Percentiles rank a stretch among this genome's conserved stretches.
Conservation (phyloP, 2,888 invertebrate species). For the Malacosoma neustria region DNA sequence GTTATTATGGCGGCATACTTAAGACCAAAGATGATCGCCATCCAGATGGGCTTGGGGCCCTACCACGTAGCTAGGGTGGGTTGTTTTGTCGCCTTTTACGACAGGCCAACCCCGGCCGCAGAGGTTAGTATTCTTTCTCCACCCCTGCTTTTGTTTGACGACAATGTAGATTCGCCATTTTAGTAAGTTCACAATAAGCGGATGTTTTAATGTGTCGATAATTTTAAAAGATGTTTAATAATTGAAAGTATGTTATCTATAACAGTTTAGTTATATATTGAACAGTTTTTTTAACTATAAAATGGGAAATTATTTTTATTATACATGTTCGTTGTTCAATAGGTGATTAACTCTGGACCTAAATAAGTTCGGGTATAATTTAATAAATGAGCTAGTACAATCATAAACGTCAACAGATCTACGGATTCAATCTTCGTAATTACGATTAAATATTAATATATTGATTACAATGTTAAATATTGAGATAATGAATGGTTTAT, state of each 20-base stretch:
- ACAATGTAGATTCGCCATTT: slow-evolving; percentile 5
- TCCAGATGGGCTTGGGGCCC: no score
- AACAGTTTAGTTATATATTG: no score
- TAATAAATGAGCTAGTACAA: background rate
- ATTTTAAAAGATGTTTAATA: no score
- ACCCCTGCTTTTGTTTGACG: background rate
- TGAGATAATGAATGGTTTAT: slow-evolving; percentile 12
- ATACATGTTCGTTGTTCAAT: slow-evolving; percentile 56
- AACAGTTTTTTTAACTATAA: no score
- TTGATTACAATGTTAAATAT: slow-evolving; percentile 17
- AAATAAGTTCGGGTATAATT: background rate
- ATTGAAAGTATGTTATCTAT: no score
- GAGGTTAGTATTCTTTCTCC: no score
- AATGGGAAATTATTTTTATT: slow-evolving; percentile 23
- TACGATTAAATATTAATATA: slow-evolving; percentile 13
- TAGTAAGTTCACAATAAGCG: slow-evolving; percentile 5
- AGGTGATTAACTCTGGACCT: slow-evolving; percentile 31
- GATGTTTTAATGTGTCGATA: no score
- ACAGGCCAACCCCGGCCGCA: no score
- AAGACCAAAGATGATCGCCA: no score
- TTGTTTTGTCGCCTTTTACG: no score
- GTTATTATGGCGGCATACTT: no score
- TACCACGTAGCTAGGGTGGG: no score
- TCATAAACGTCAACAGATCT: slow-evolving; percentile 1
- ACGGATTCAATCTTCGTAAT: slow-evolving; percentile 1